These are phyloP conservation scores for Augochlora pura DNA, from an alignment of 1,140 invertebrate genomes.

Conservation along the genomic window DNA sequence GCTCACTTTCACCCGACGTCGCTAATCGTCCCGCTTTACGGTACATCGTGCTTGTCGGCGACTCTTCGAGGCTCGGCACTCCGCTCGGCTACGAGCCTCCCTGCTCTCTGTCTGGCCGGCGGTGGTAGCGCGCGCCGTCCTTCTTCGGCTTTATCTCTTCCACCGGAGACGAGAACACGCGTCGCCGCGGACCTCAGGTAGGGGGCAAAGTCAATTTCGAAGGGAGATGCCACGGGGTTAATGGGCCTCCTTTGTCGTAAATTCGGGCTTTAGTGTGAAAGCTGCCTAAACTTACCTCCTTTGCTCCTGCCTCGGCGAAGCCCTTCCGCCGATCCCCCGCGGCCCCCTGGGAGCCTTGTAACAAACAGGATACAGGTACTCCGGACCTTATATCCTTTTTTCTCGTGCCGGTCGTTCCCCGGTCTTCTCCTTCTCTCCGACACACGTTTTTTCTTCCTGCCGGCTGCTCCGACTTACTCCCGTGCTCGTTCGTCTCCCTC, in stretches of 20 bases:
- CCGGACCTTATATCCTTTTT: constrained; percentile 41
- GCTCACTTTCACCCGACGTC: constrained; percentile 11
- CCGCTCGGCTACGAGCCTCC: too few relatives aligned
- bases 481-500: constrained; percentile 1
- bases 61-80: not conserved
- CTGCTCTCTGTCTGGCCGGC: not conserved
- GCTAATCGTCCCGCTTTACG: constrained; percentile 52
- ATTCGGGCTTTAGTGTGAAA: constrained; percentile 61
- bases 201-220: constrained; percentile 60
- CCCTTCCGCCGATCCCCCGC: constrained; percentile 18
- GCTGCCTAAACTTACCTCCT: constrained; percentile 52
- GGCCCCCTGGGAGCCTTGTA: constrained; percentile 43
- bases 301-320: constrained; percentile 15
- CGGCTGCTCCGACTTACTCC: not conserved
- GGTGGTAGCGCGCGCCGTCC: not conserved
- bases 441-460: not conserved
- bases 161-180: constrained; percentile 39
- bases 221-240: constrained; percentile 52
- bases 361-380: constrained; percentile 69
- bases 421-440: not conserved
- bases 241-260: constrained; percentile 65
- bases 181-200: constrained; percentile 36
- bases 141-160: not conserved
- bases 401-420: not conserved
- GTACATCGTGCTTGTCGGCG: constrained; percentile 33